Evolutionary conservation across 2,113 vertebrate genomes (phyloP).

Genomic region (Hippocampus abdominalis): DNA sequence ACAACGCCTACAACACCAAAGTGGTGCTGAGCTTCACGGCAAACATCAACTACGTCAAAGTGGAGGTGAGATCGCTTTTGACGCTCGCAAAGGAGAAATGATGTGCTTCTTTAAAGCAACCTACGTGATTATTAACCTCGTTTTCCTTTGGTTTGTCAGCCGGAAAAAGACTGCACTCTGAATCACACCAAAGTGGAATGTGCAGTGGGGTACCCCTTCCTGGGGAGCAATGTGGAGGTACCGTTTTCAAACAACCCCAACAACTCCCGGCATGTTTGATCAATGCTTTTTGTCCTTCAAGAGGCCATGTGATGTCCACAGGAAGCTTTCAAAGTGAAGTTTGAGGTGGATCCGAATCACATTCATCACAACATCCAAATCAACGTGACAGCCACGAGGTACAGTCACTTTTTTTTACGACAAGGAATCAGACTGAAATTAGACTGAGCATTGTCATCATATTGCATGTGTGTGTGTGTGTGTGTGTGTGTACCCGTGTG

Average conservation of each 20-base stretch:
- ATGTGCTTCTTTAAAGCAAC: not conserved
- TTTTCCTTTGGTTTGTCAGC: constrained; percentile 62
- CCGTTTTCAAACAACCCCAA: not conserved
- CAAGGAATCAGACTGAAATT: not conserved
- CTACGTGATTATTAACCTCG: not conserved
- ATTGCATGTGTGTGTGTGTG: not conserved
- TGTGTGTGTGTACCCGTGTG: not conserved
- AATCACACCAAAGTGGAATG: constrained; percentile 80
- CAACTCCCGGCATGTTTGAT: too few species aligned
- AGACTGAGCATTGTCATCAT: not conserved
- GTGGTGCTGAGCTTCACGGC: constrained; percentile 80
- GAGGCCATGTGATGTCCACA: constrained; percentile 42
- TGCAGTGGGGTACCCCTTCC: constrained; percentile 90
- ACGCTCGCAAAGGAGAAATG: not conserved
- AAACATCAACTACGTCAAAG: constrained; percentile 89
- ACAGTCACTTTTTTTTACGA: too few species aligned
- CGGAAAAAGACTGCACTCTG: constrained; percentile 79
- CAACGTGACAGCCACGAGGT: constrained; percentile 84
- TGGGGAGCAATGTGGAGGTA: constrained; percentile 78
- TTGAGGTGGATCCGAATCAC: constrained; percentile 81
- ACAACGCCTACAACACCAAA: constrained; percentile 93
- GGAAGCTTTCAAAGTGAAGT: constrained; percentile 83
- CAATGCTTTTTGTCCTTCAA: not conserved
- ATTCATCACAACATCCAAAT: constrained; percentile 78
- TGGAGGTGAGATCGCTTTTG: constrained; percentile 77